Evolutionary conservation across 2,888 invertebrate genomes (phyloP), one percentile per base, ranked within the genome.

Genomic region (Pristionchus exspectatus): DNA sequence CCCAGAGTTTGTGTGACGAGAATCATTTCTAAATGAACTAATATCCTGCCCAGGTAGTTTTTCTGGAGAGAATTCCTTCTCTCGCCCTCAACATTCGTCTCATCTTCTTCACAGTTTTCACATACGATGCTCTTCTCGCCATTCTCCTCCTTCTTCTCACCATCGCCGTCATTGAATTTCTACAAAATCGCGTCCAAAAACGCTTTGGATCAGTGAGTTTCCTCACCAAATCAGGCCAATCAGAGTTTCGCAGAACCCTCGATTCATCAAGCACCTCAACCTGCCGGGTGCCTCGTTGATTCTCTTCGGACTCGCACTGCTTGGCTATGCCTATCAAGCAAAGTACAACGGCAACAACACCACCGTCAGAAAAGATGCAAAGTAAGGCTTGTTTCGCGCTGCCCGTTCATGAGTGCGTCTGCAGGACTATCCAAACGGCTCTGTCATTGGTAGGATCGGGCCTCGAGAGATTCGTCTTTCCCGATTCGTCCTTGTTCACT

Each of bases 51-150:
- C 69, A 74, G 38, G 38, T 74, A 33, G 74, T 74, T 14, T 74
- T 74, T 18, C 74, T 74, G 5, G 74, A 74, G 74, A 12, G 74
- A 18, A 18, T 38, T 21, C 74, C 74, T 9, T 16, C 14, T 2
- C 18, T 74, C 5, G 4, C 74, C 7, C 18, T 74, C 14, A n/a
- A 83, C 10, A 54, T 27, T 27, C 83, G 83, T 7, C 50, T 83
- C 83, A 83, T 83, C 1, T 83, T 83, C 83, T 83, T 50, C 30
- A 83, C 54, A 18, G 83, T 83, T 1, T 83, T 83, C 54, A n/a
- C 33, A 27, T 83, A 83, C 54, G 54, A 83, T 2, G 83, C 54
- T 12, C 30, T 50, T 7, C 33, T 83, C 54, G 54, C 27, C 9
- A 83, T 83, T 18, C 2, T 83, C 12, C 1, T 83, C 50, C 10